Percentiles rank a stretch among this genome's conserved stretches.
These are phyloP conservation scores for Nysson spinosus DNA, from an alignment of 2,888 invertebrate genomes.

Conservation along the genomic window DNA sequence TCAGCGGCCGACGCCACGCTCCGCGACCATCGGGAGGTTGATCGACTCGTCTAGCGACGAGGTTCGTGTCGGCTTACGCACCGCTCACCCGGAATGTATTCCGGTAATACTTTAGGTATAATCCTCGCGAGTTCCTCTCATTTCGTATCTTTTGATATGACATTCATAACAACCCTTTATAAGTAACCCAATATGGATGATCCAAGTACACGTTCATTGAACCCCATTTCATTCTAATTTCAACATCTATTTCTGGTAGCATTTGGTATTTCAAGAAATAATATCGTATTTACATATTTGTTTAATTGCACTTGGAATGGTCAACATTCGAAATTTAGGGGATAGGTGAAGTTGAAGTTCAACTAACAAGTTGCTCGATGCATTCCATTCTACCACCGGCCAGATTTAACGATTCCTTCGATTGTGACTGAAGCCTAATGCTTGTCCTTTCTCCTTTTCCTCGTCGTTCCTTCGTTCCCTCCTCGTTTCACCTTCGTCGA, in stretches of 20 bases:
- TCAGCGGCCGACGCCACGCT: constrained; percentile 74
- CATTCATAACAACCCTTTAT: too few species aligned
- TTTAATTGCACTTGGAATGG: too few species aligned
- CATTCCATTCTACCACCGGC: constrained; percentile 3
- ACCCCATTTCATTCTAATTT: too few species aligned
- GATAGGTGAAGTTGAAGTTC: too few species aligned
- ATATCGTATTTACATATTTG: too few species aligned
- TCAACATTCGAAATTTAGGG: too few species aligned
- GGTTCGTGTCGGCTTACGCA: constrained; percentile 30
- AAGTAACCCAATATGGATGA: too few species aligned
- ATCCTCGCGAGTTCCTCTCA: constrained; percentile 8
- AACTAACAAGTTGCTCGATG: too few species aligned
- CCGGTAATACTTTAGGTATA: constrained; percentile 16
- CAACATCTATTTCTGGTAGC: too few species aligned
- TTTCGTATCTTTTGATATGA: not conserved
- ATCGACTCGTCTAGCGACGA: constrained; percentile 60
- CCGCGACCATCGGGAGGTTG: constrained; percentile 67
- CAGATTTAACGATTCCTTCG: not conserved
- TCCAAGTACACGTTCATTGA: too few species aligned
- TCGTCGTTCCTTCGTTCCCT: constrained; percentile 11
- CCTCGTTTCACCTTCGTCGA: constrained; percentile 26
- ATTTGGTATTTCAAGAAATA: too few species aligned
- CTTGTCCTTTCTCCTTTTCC: constrained; percentile 28
- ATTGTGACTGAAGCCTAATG: constrained; percentile 14
- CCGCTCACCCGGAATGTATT: constrained; percentile 19